Percentiles rank a stretch among this genome's conserved stretches.
Evolutionary conservation across 2,888 invertebrate species (phyloP).

Genomic region (Apoda limacodes): DNA sequence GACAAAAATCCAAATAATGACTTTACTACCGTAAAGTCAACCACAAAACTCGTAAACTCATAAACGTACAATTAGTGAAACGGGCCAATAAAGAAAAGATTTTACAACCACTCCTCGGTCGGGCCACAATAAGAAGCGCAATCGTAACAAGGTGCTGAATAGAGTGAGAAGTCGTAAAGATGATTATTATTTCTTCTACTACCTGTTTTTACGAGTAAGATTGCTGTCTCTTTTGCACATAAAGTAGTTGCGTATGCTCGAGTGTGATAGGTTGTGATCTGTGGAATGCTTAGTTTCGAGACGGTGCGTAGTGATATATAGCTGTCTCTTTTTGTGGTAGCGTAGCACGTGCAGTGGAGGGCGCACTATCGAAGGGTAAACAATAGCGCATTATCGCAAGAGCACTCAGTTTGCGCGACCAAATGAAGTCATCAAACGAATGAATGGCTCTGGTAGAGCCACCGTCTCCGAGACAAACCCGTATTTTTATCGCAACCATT

Average conservation of each 20-base stretch:
- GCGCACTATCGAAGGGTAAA: conserved; percentile 69
- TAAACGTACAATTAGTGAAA: conserved; percentile 70
- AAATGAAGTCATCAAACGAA: conserved; percentile 70
- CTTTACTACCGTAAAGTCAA: conserved; percentile 56
- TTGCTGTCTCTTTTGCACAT: conserved; percentile 43
- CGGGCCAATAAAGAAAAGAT: conserved; percentile 68
- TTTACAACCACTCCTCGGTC: conserved; percentile 66
- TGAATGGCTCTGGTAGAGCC: conserved; percentile 58
- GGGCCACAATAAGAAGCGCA: conserved; percentile 67
- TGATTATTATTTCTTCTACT: conserved; percentile 73
- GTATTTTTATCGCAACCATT: conserved; percentile 62
- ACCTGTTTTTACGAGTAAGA: conserved; percentile 67
- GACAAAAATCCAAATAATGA: conserved; percentile 51
- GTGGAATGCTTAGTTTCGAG: conserved; percentile 38
- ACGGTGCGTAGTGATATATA: conserved; percentile 33
- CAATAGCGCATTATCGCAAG: conserved; percentile 68
- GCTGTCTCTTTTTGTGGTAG: conserved; percentile 50
- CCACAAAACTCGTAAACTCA: conserved; percentile 67
- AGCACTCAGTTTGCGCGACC: conserved; percentile 60
- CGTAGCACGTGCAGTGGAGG: conserved; percentile 59
- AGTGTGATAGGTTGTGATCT: conserved; percentile 41
- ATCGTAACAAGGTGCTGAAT: conserved; percentile 71
- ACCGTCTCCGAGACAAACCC: conserved; percentile 53
- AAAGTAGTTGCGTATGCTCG: conserved; percentile 24
- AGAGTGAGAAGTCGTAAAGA: conserved; percentile 72